Base-by-base conservation (phyloP, 1,140 invertebrate species). In the Ceratoteleas bidentatus region DNA sequence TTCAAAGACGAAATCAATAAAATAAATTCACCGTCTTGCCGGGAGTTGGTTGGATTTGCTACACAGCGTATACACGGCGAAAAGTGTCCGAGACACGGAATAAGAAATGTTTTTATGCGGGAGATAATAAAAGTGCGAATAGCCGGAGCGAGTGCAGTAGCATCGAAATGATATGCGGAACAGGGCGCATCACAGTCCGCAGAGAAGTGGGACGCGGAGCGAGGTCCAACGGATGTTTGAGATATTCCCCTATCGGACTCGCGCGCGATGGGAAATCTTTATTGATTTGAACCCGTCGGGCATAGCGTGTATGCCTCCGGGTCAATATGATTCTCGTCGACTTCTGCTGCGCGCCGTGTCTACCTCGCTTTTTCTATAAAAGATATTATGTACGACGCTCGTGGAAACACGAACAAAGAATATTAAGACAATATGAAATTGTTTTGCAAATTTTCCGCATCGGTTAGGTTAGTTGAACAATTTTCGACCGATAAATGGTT, bases 231-330 rank as follows among this genome's bases (percentile, higher is more conserved):
- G 86, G 84, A 89, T 89, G 84, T 88, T 89, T 88, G 87, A 89
- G 88, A 89, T 89, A 89, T 89, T 89, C 86, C 57, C 75, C 84
- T 75, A 70, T 84, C 78, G 80, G 70, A 78, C 56, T 85, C 62
- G 81, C 82, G 85, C 68, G 87, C 86, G 84, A 87, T 88, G 85
- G 86, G 81, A 89, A 88, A 90, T 90, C 88, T 89, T 88, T 89
- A 90, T 90, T 88, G 88, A 90, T 90, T 90, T 85, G 85, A 85
- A 88, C 77, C 85, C 82, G 81, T 85, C 84, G 83, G 76, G 50
- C 66, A 84, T 74, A 79, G 61, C 81, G 82, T 87, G 81, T 85
- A 85, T 85, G 81, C 81, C 85, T 87, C 84, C 84, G 80, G 85
- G 87, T 88, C 88, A 88, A 88, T 88, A 87, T 87, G 86, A 87